Evolutionary conservation across 2,888 invertebrate species (phyloP).

Genomic region (Yponomeuta evonymella): DNA sequence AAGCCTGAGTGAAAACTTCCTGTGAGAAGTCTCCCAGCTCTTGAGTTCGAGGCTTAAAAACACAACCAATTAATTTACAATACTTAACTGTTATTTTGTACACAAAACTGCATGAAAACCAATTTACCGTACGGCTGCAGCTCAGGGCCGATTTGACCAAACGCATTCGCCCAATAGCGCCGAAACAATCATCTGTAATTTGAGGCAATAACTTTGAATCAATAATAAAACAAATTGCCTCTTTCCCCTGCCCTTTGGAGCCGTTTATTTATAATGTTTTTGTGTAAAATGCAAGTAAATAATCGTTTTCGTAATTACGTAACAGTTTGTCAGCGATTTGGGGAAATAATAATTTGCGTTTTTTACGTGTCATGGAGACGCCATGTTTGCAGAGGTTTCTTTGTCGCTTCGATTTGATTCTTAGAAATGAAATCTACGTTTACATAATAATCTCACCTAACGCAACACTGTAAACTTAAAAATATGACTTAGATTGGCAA

Average conservation of each 20-base stretch:
- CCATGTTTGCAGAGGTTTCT: too few relatives aligned
- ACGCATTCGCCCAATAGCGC: slow-evolving; percentile 24
- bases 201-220: slow-evolving; percentile 65
- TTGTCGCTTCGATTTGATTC: too few relatives aligned
- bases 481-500: neutral
- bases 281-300: neutral
- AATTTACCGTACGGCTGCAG: slow-evolving; percentile 37
- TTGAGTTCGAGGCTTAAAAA: neutral
- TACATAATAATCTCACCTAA: neutral
- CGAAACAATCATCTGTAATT: slow-evolving; percentile 66
- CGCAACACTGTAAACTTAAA: neutral
- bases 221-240: slow-evolving; percentile 67
- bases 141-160: slow-evolving; percentile 28
- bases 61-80: neutral
- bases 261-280: slow-evolving; percentile 8
- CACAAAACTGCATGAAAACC: slow-evolving; percentile 29
- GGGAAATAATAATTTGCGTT: neutral
- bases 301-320: neutral
- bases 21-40: neutral
- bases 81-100: slow-evolving; percentile 11
- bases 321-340: neutral
- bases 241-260: slow-evolving; percentile 35
- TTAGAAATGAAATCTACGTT: too few relatives aligned
- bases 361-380: neutral
- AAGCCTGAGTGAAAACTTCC: neutral